Conservation (phyloP, 2,797 vertebrate genomes). For the Peromyscus eremicus region DNA sequence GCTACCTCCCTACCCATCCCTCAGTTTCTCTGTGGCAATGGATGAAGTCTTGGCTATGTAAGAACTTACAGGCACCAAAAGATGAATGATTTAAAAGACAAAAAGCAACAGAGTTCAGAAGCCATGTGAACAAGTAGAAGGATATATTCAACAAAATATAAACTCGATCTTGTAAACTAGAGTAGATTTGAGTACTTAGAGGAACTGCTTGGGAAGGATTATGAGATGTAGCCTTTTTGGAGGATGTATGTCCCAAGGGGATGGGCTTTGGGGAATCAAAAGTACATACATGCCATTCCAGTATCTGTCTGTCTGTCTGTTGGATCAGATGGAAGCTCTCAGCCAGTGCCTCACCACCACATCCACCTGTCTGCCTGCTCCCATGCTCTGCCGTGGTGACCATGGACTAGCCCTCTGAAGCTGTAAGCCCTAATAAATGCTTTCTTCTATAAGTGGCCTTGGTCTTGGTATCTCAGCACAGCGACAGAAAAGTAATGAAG, state of each 20-base stretch:
- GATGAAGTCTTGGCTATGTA: background rate
- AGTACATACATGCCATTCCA: background rate
- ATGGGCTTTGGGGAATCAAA: background rate
- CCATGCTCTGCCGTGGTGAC: background rate
- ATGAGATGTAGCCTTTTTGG: background rate
- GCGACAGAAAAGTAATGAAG: background rate
- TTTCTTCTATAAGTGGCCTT: background rate
- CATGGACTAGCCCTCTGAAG: background rate
- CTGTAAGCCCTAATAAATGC: background rate
- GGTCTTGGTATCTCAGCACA: background rate
- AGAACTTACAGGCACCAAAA: background rate
- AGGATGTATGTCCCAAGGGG: background rate
- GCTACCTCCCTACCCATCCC: background rate
- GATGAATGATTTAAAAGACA: background rate
- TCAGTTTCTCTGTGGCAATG: background rate
- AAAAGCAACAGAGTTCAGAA: background rate
- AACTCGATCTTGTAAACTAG: background rate
- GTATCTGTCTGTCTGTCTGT: background rate
- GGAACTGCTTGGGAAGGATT: background rate
- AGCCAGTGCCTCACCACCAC: background rate
- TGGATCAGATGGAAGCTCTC: background rate
- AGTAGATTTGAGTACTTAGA: background rate
- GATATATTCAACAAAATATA: background rate
- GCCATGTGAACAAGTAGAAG: background rate
- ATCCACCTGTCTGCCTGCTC: background rate